These are phyloP conservation scores for Meliscaeva auricollis DNA, from an alignment of 2,888 invertebrate genomes.

Conservation along the genomic window DNA sequence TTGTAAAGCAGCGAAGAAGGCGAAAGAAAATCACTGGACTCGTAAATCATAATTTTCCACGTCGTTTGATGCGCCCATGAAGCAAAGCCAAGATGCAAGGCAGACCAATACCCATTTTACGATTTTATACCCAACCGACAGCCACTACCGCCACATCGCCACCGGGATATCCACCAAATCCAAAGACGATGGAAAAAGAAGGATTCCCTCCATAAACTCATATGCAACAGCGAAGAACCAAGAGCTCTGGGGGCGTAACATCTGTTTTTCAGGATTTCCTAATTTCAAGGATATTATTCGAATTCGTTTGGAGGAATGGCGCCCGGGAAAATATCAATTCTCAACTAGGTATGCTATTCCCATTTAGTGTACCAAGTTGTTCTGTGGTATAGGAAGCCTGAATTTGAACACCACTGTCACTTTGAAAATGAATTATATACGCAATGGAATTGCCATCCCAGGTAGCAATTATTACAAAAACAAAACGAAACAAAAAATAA, in stretches of 20 bases:
- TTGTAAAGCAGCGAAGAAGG: constrained; percentile 26
- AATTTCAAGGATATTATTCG: constrained; percentile 76
- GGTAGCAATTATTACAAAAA: constrained; percentile 66
- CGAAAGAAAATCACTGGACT: constrained; percentile 54
- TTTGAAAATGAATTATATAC: constrained; percentile 68
- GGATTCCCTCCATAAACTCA: constrained; percentile 42
- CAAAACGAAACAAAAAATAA: constrained; percentile 12
- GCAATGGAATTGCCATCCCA: constrained; percentile 67
- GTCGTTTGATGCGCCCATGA: constrained; percentile 76
- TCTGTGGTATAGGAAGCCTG: constrained; percentile 57
- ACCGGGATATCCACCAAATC: not conserved
- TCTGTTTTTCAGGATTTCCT: constrained; percentile 74
- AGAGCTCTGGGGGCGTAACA: constrained; percentile 61
- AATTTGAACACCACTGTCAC: constrained; percentile 70
- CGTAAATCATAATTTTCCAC: constrained; percentile 78
- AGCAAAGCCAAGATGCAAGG: constrained; percentile 57
- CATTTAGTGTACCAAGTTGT: too few species aligned
- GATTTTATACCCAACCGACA: not conserved
- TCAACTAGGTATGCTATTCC: too few species aligned
- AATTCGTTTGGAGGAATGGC: constrained; percentile 10
- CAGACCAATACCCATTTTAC: constrained; percentile 35
- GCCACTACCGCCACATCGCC: too few species aligned
- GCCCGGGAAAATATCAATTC: constrained; percentile 18
- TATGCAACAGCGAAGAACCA: constrained; percentile 47
- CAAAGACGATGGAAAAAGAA: constrained; percentile 25